phyloP scores from a whole-genome alignment of 2,797 vertebrate genomes.

The Hafferia zeledoni region DNA sequence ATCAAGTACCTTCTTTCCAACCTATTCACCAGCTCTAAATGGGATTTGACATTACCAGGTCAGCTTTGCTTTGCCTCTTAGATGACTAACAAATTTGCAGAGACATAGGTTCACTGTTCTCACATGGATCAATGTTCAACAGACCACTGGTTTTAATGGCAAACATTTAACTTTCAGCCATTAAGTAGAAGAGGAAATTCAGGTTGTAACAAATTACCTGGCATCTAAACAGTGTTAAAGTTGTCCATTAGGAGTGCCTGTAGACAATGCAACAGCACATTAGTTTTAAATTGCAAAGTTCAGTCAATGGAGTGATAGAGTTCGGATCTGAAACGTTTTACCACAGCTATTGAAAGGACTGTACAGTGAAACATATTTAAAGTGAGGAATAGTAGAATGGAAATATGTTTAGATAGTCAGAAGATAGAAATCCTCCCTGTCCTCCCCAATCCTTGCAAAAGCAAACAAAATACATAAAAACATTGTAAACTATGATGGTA shows the following conservation, averaged over 20 bases:
- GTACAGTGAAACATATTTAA: background rate
- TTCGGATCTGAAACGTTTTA: background rate
- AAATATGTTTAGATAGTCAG: background rate
- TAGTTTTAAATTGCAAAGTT: constrained; percentile 52
- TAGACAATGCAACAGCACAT: constrained; percentile 2
- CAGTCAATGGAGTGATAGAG: constrained; percentile 18
- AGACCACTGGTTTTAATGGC: constrained; percentile 59
- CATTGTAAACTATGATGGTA: background rate
- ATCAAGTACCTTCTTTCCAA: constrained; percentile 65
- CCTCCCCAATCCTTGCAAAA: background rate
- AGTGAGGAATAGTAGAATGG: background rate
- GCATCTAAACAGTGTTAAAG: constrained; percentile 54
- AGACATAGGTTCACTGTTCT: constrained; percentile 74
- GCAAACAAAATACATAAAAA: background rate
- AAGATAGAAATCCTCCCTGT: background rate
- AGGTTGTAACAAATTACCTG: constrained; percentile 68
- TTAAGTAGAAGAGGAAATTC: constrained; percentile 65
- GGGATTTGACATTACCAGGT: constrained; percentile 76
- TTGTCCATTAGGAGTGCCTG: constrained; percentile 30
- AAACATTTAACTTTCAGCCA: constrained; percentile 73
- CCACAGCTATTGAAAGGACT: background rate
- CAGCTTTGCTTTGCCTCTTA: constrained; percentile 70
- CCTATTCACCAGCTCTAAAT: constrained; percentile 69
- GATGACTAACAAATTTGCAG: constrained; percentile 77
- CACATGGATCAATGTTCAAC: constrained; percentile 71